A percentile compares a stretch with the other conserved stretches of the same genome.
These are phyloP conservation scores for Pristionchus entomophagus DNA, from an alignment of 2,888 invertebrate species.

Conservation along the genomic window DNA sequence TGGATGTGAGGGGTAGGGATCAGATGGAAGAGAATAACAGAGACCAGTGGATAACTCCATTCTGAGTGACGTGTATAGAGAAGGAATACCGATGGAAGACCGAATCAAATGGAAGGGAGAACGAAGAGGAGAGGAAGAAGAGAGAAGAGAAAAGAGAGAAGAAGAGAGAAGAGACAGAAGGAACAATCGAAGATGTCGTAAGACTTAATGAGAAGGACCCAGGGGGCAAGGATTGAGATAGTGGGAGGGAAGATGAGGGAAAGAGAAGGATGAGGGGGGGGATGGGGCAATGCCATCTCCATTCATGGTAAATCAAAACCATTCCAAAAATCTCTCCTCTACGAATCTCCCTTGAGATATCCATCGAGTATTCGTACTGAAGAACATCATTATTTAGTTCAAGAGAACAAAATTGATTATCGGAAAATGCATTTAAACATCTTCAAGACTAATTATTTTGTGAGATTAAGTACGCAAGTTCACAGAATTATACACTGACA, in stretches of 20 bases:
- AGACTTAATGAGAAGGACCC: conserved; percentile 38
- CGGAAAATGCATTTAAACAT: too few species aligned
- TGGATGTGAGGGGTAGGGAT: conserved; percentile 12
- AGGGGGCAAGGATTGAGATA: background rate
- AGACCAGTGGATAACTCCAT: background rate
- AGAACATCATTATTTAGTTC: too few species aligned
- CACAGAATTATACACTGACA: too few species aligned
- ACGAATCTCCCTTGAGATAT: background rate
- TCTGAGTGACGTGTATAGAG: conserved; percentile 19
- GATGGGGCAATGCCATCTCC: background rate
- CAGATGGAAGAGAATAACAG: conserved; percentile 8
- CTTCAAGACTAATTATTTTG: too few species aligned
- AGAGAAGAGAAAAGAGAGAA: conserved; percentile 11
- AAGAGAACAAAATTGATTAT: too few species aligned
- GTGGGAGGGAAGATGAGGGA: background rate
- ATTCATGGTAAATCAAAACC: background rate
- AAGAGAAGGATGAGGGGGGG: too few species aligned
- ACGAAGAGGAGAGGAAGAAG: background rate
- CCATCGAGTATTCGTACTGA: background rate
- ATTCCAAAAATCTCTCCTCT: background rate
- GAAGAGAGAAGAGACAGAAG: conserved; percentile 43
- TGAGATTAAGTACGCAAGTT: too few species aligned
- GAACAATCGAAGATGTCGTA: background rate
- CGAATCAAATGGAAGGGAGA: background rate
- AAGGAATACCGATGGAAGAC: conserved; percentile 12